phyloP scores from a whole-genome alignment of 2,888 invertebrate species.

The Rhagonycha lutea region DNA sequence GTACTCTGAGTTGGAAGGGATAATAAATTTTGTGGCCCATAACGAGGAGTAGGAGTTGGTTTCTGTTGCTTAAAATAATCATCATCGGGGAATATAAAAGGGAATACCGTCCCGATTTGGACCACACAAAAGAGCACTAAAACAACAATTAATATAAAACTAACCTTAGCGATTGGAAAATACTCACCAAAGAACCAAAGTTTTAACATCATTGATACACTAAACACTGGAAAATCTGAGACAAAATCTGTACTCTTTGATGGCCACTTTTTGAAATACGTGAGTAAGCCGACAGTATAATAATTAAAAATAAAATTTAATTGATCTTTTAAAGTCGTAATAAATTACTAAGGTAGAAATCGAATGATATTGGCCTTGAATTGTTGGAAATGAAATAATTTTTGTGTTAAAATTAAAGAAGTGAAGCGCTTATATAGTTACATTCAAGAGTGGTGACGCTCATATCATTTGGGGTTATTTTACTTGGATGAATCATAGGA shows the following conservation, averaged over 20 bases:
- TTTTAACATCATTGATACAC: background rate
- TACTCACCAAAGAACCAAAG: background rate
- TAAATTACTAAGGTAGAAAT: background rate
- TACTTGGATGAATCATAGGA: no score
- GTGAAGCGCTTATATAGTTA: background rate
- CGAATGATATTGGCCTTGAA: background rate
- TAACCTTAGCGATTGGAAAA: background rate
- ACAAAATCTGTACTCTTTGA: background rate
- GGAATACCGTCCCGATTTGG: background rate
- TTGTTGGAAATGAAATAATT: background rate
- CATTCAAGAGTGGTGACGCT: no score
- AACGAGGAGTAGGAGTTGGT: background rate
- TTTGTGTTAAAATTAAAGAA: background rate
- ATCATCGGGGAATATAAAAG: background rate
- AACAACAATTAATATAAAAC: background rate
- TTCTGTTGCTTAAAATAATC: background rate
- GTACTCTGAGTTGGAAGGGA: background rate
- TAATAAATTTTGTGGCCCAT: background rate
- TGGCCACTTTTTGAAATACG: background rate
- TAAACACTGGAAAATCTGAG: background rate
- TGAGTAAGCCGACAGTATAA: background rate
- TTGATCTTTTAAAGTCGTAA: background rate
- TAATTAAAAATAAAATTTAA: background rate
- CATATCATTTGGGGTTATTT: no score
- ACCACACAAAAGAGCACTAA: background rate